phyloP scores from a whole-genome alignment of 2,888 invertebrate species.

The Phengaris alcon region DNA sequence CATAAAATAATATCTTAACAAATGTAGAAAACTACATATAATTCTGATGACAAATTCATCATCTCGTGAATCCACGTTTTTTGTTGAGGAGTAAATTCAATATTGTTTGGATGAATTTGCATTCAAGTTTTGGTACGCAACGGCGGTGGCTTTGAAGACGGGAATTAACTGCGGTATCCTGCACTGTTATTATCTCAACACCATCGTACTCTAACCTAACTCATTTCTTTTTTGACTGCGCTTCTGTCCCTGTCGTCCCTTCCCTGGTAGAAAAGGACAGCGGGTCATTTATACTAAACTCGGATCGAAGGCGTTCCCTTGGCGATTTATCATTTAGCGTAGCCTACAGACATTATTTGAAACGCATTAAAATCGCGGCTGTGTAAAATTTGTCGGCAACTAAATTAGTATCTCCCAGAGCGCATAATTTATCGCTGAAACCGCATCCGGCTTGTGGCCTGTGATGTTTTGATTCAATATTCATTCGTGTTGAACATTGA shows the following conservation, averaged over 20 bases:
- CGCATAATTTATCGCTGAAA: conserved; percentile 73
- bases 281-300: conserved; percentile 66
- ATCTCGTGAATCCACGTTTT: background rate
- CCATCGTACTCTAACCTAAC: conserved; percentile 73
- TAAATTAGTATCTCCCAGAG: conserved; percentile 73
- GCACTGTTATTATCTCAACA: conserved; percentile 80
- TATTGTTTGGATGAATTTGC: conserved; percentile 56
- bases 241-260: conserved; percentile 62
- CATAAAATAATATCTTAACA: background rate
- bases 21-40: background rate
- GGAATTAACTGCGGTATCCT: conserved; percentile 51
- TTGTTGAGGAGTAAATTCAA: conserved; percentile 55
- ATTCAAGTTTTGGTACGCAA: conserved; percentile 60
- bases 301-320: conserved; percentile 70
- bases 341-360: conserved; percentile 79
- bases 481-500: conserved; percentile 63
- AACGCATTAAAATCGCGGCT: conserved; percentile 78
- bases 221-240: conserved; percentile 73
- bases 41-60: background rate
- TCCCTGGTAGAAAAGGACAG: conserved; percentile 54
- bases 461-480: conserved; percentile 65
- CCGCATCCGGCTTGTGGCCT: conserved; percentile 63
- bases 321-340: conserved; percentile 78
- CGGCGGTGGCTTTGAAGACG: conserved; percentile 60
- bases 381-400: conserved; percentile 78